Percentiles rank a stretch among this genome's conserved stretches.
Conservation (phyloP, 2,797 vertebrate genomes). For the Coreius guichenoti region DNA sequence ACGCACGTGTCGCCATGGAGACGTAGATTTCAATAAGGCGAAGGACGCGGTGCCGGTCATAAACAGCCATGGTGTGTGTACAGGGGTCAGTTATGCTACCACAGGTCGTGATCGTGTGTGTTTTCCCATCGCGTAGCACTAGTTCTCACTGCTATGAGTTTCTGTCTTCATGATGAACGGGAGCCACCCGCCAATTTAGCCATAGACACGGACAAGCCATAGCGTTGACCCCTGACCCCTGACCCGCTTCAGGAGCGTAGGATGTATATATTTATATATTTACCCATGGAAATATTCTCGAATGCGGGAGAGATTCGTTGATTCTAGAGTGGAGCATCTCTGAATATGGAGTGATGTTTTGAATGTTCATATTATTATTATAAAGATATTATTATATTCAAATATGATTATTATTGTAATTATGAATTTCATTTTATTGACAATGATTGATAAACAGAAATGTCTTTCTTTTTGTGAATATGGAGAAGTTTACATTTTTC, state of each 20-base stretch:
- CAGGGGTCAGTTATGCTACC: conserved; percentile 48
- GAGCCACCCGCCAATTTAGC: conserved; percentile 59
- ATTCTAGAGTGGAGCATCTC: conserved; percentile 56
- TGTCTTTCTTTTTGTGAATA: conserved; percentile 65
- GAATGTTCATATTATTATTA: conserved; percentile 64
- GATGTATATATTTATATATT: conserved; percentile 61
- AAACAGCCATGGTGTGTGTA: conserved; percentile 48
- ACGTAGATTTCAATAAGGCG: not conserved
- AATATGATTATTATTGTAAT: conserved; percentile 62
- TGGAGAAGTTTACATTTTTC: conserved; percentile 62
- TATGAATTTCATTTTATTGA: conserved; percentile 62
- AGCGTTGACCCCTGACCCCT: conserved; percentile 34
- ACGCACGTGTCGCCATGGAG: not conserved
- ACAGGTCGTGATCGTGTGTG: conserved; percentile 54
- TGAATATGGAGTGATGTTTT: conserved; percentile 61
- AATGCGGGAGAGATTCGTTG: conserved; percentile 43
- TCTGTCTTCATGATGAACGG: conserved; percentile 54
- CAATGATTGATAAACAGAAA: conserved; percentile 57
- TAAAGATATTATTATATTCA: conserved; percentile 60
- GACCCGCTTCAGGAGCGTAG: conserved; percentile 59
- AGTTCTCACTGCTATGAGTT: conserved; percentile 51
- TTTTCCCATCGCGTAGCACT: conserved; percentile 58
- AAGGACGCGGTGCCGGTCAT: no score
- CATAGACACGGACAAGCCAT: conserved; percentile 67
- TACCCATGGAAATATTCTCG: conserved; percentile 50